phyloP scores from a whole-genome alignment of 2,113 vertebrate genomes.

The Centrocercus urophasianus region DNA sequence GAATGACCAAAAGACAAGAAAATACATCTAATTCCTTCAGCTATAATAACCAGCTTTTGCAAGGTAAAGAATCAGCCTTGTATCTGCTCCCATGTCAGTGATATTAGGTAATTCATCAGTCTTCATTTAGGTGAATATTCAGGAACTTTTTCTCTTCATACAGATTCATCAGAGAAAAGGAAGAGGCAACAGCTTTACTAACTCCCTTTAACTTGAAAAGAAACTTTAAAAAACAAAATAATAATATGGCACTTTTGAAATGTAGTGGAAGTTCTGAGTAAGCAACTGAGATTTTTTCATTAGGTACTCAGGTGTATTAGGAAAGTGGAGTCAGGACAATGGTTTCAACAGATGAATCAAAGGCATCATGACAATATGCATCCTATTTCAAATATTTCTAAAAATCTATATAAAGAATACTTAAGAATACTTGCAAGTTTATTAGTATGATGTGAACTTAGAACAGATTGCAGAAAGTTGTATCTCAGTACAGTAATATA shows the following conservation, averaged over 20 bases:
- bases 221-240: background rate
- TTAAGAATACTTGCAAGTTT: background rate
- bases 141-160: background rate
- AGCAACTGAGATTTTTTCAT: background rate
- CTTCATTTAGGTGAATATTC: background rate
- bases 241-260: background rate
- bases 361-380: background rate
- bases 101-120: constrained; percentile 2
- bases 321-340: background rate
- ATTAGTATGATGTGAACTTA: background rate
- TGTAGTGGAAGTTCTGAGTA: background rate
- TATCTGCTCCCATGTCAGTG: constrained; percentile 34
- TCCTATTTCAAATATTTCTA: background rate
- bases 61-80: constrained; percentile 71
- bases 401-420: background rate
- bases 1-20: constrained; percentile 68
- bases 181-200: background rate
- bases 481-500: background rate
- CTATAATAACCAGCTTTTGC: constrained; percentile 63
- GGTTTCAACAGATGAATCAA: background rate
- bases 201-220: background rate
- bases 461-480: background rate
- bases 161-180: background rate
- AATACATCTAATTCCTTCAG: constrained; percentile 58
- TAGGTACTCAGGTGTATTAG: background rate